Percentiles rank a stretch among this genome's conserved stretches.
These are phyloP conservation scores for Athalia rosae DNA, from an alignment of 2,888 invertebrate species.

Conservation along the genomic window DNA sequence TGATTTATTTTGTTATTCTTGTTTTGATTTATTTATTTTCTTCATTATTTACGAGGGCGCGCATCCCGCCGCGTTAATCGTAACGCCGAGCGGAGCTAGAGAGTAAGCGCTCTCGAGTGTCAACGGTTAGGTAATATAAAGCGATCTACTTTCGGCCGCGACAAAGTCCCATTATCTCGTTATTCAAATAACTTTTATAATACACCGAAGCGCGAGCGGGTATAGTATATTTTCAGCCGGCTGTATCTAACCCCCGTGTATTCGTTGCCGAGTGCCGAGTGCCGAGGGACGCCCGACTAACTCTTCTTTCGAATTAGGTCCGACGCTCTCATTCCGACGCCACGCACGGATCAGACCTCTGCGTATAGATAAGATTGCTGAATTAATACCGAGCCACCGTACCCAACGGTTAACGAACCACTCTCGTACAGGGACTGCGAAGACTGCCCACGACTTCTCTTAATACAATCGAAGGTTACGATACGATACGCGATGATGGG, in stretches of 20 bases:
- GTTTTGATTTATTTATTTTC: too few relatives aligned
- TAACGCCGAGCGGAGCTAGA: neutral
- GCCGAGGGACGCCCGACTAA: neutral
- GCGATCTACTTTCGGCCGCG: constrained; percentile 58
- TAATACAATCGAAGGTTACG: too few relatives aligned
- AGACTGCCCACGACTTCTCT: too few relatives aligned
- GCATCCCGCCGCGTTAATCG: neutral
- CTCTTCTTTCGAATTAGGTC: constrained; percentile 5
- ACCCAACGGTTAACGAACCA: neutral
- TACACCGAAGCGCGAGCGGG: constrained; percentile 25
- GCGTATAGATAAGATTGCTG: neutral
- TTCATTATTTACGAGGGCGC: neutral
- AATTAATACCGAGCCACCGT: neutral
- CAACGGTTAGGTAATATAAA: constrained; percentile 31
- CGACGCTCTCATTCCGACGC: neutral
- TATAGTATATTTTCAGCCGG: too few relatives aligned
- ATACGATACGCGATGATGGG: too few relatives aligned
- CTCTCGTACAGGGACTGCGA: neutral
- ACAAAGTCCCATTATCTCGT: constrained; percentile 65
- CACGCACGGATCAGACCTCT: neutral
- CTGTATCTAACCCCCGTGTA: too few relatives aligned
- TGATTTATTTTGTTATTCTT: too few relatives aligned
- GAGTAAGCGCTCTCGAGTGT: neutral
- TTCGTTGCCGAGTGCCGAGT: too few relatives aligned
- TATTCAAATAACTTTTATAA: constrained; percentile 58